phyloP scores from a whole-genome alignment of 2,888 invertebrate genomes.

The Xestia rhomboidea region DNA sequence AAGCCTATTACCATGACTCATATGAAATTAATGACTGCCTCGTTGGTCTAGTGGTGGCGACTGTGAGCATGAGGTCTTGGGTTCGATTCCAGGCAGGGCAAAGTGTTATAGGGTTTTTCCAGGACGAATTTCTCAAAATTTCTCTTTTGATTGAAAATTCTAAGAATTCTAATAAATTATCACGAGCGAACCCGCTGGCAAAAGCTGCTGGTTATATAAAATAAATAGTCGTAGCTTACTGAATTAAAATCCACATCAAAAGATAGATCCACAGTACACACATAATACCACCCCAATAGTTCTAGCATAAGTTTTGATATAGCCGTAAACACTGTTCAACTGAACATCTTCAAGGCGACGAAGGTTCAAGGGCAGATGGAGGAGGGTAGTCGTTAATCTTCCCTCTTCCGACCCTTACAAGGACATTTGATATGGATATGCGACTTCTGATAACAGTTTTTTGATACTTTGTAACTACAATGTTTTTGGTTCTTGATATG shows the following conservation, averaged over 20 bases:
- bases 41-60: too few species aligned
- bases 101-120: too few species aligned
- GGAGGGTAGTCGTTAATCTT: slow-evolving; percentile 56
- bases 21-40: too few species aligned
- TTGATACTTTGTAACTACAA: slow-evolving; percentile 3
- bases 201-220: too few species aligned
- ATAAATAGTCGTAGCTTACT: too few species aligned
- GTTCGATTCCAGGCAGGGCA: too few species aligned
- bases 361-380: slow-evolving; percentile 50
- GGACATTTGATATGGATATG: slow-evolving; percentile 40
- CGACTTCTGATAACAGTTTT: slow-evolving; percentile 26
- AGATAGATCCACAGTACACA: neutral
- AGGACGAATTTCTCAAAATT: too few species aligned
- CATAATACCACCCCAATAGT: neutral
- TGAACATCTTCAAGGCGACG: slow-evolving; percentile 11
- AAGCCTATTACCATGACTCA: too few species aligned
- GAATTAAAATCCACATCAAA: neutral
- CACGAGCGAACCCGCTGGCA: too few species aligned
- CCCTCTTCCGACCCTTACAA: slow-evolving; percentile 37
- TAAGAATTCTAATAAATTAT: too few species aligned
- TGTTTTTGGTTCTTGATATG: neutral
- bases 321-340: neutral
- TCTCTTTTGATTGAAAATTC: too few species aligned
- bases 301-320: neutral
- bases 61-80: too few species aligned